These are phyloP conservation scores for Cactoblastis cactorum DNA, from an alignment of 2,888 invertebrate genomes.

Conservation along the genomic window DNA sequence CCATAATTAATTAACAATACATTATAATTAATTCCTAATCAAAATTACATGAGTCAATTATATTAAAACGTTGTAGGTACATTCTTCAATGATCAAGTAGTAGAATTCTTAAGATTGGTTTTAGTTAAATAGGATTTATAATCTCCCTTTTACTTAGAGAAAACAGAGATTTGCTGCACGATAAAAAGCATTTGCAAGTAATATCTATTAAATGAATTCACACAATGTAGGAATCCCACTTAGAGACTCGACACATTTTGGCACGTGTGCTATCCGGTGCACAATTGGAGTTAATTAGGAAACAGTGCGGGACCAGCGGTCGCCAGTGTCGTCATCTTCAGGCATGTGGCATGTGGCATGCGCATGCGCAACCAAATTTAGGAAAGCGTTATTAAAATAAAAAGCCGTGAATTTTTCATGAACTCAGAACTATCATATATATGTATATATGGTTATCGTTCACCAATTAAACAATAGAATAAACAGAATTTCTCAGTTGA, in stretches of 20 bases:
- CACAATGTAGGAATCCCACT: conserved; percentile 46
- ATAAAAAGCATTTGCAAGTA: too few relatives aligned
- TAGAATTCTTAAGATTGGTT: too few relatives aligned
- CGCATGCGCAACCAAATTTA: not conserved
- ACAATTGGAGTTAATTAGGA: conserved; percentile 78
- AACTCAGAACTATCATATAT: too few relatives aligned
- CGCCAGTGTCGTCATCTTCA: conserved; percentile 39
- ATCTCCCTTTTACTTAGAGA: too few relatives aligned
- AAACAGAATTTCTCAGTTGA: too few relatives aligned
- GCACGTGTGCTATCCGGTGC: conserved; percentile 75
- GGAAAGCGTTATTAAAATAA: not conserved
- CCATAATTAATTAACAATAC: too few relatives aligned
- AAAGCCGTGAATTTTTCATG: too few relatives aligned
- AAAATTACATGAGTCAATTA: not conserved
- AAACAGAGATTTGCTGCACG: too few relatives aligned
- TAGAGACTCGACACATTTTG: conserved; percentile 68
- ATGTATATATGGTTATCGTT: too few relatives aligned
- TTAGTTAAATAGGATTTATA: too few relatives aligned
- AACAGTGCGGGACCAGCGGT: conserved; percentile 58
- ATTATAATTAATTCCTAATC: not conserved
- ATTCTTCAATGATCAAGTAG: not conserved
- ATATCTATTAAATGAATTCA: not conserved
- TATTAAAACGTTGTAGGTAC: not conserved
- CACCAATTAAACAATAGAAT: too few relatives aligned
- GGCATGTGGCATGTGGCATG: conserved; percentile 20